Evolutionary conservation across 2,113 vertebrate genomes (phyloP).

Genomic region (Aphyosemion australe): DNA sequence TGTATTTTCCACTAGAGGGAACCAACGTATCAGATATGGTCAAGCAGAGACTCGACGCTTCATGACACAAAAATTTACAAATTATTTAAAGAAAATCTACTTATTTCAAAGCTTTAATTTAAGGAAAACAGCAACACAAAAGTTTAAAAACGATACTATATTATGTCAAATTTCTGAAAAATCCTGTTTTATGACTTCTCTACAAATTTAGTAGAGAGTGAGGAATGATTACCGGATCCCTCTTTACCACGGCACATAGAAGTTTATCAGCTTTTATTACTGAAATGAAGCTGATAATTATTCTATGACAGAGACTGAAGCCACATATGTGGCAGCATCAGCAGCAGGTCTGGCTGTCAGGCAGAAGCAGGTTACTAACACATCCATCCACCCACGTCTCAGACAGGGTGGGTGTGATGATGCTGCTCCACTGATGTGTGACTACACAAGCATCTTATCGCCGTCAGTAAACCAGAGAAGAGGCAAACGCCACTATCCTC

Average conservation of each 20-base stretch:
- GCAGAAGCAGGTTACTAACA: conserved; percentile 24
- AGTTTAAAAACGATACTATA: too few relatives aligned
- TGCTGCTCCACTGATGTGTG: conserved; percentile 30
- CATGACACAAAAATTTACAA: too few relatives aligned
- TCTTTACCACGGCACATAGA: too few relatives aligned
- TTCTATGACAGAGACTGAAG: background rate
- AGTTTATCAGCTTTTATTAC: too few relatives aligned
- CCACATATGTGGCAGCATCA: background rate
- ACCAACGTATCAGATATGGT: conserved; percentile 35
- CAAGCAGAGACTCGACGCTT: background rate
- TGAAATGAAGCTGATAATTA: too few relatives aligned
- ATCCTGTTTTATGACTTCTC: too few relatives aligned
- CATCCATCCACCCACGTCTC: conserved; percentile 58
- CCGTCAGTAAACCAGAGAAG: conserved; percentile 7
- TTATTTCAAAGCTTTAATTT: too few relatives aligned
- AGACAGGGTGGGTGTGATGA: conserved; percentile 47
- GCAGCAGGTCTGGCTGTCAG: conserved; percentile 12
- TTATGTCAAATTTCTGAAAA: too few relatives aligned
- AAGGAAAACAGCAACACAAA: too few relatives aligned
- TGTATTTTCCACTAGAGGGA: conserved; percentile 54
- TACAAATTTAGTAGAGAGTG: too few relatives aligned
- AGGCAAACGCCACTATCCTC: background rate
- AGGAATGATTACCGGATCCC: too few relatives aligned
- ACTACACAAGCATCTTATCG: conserved; percentile 43
- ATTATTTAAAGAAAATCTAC: too few relatives aligned